Conservation (phyloP, 2,113 vertebrate species). For the Trogon melanurus region DNA sequence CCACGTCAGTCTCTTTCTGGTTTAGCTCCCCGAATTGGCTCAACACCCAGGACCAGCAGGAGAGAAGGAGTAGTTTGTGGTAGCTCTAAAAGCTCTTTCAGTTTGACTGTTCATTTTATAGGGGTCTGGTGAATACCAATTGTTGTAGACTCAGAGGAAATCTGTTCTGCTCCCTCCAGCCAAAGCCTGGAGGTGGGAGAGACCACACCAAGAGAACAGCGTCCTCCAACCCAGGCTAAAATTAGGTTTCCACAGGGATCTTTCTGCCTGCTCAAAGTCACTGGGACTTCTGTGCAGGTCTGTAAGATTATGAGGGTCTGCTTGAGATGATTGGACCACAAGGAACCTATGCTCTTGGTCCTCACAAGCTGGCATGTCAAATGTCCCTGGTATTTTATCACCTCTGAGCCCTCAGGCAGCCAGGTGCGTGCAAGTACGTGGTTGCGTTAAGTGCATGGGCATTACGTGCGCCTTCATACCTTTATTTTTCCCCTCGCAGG, state of each 20-base stretch:
- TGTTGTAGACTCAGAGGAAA: neutral
- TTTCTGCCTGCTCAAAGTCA: neutral
- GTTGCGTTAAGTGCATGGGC: neutral
- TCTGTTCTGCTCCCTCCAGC: neutral
- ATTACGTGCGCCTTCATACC: neutral
- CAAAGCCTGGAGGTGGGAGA: neutral
- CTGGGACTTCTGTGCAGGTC: neutral
- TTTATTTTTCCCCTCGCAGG: slow-evolving; percentile 71
- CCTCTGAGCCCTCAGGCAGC: neutral
- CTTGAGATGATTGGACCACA: neutral
- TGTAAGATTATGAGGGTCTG: neutral
- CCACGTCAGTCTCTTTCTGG: neutral
- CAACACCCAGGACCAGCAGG: neutral
- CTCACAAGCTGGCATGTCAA: neutral
- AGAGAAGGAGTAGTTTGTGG: neutral
- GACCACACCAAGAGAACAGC: neutral
- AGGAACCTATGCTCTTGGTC: neutral
- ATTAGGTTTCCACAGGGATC: neutral
- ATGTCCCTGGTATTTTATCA: neutral
- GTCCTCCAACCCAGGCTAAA: neutral
- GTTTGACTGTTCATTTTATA: neutral
- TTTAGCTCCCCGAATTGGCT: neutral
- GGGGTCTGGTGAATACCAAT: neutral
- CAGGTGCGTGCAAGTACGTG: neutral
- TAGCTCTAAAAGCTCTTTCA: neutral